phyloP scores from a whole-genome alignment of 1,140 invertebrate species.

The Drosophila quadrilineata region DNA sequence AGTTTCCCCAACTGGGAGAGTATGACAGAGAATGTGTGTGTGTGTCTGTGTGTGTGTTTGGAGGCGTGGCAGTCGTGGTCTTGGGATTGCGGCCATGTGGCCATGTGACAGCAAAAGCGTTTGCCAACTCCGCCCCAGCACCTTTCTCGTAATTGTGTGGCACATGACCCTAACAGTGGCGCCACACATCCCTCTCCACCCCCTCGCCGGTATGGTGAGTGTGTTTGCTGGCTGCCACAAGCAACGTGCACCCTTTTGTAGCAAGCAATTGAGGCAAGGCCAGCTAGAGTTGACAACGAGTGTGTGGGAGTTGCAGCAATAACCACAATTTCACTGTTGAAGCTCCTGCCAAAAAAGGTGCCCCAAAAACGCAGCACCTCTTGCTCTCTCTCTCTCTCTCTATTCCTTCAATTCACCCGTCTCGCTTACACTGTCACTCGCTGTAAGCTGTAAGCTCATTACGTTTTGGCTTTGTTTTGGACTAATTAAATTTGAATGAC shows the following conservation, averaged over 20 bases:
- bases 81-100: slow-evolving; percentile 68
- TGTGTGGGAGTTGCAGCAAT: slow-evolving; percentile 46
- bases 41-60: slow-evolving; percentile 14
- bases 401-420: neutral
- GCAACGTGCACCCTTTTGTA: slow-evolving; percentile 58
- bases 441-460: slow-evolving; percentile 74
- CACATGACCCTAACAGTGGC: slow-evolving; percentile 57
- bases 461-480: slow-evolving; percentile 78
- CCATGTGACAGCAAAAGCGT: slow-evolving; percentile 72
- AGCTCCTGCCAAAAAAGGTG: slow-evolving; percentile 55
- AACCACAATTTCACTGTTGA: slow-evolving; percentile 75
- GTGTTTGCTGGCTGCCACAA: slow-evolving; percentile 12
- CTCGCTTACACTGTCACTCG: neutral
- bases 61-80: slow-evolving; percentile 45
- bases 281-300: slow-evolving; percentile 21
- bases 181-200: neutral
- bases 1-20: neutral
- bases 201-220: neutral
- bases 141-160: slow-evolving; percentile 73
- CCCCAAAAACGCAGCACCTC: slow-evolving; percentile 14
- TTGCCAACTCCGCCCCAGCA: slow-evolving; percentile 59
- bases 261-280: neutral
- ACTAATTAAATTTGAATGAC: slow-evolving; percentile 80
- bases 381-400: neutral
- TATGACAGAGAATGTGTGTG: slow-evolving; percentile 10